Base-by-base conservation (phyloP, 2,797 vertebrate species). In the Phrynocephalus vlangalii region DNA sequence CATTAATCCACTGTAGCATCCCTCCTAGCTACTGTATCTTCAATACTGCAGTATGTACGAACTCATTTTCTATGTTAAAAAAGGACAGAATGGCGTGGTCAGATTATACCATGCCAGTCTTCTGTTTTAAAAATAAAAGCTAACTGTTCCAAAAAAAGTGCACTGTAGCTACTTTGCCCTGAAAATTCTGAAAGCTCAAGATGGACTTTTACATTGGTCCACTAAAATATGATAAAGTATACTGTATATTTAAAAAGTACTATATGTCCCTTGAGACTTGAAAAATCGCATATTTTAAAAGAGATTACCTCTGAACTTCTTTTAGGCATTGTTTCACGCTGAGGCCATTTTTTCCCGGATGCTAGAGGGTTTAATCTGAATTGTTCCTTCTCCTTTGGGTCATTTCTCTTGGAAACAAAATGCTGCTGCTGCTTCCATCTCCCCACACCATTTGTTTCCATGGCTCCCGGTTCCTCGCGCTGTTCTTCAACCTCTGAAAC, bases 251-350 rank as follows among this genome's bases (percentile, higher is more conserved):
- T 28, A 26, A 24, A 26, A n/a, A 67, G 52, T 66, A 2, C 56
- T n/a, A 60, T 22, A 52, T 60, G 28, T 68, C 44, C 38, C n/a
- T 26, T 75, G 10, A 16, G 77, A 2, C 8, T 18, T 24, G 3
- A 63, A 30, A 13, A 79, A 50, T 52, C 67, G 26, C 3, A 44
- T 2, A 52, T 60, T 79, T 72, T 5, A 81, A 44, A 79, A 48
- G 79, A 90, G 85, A 44, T 94, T 92, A 97, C 96, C 96, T 96
- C 95, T 90, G 44, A 81, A 5, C 60, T 88, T 89, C 48, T 91
- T 87, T 95, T 95, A 56, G 82, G 87, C 15, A 80, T 78, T 38
- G 24, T 9, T 71, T 96, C 95, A 88, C 87, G 93, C 90, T 56
- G 1, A 30, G 90, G 79, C 91, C 91, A 87, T 48, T 94, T 96